Conservation (phyloP, 2,797 vertebrate species). For the Pseudochirops cupreus region DNA sequence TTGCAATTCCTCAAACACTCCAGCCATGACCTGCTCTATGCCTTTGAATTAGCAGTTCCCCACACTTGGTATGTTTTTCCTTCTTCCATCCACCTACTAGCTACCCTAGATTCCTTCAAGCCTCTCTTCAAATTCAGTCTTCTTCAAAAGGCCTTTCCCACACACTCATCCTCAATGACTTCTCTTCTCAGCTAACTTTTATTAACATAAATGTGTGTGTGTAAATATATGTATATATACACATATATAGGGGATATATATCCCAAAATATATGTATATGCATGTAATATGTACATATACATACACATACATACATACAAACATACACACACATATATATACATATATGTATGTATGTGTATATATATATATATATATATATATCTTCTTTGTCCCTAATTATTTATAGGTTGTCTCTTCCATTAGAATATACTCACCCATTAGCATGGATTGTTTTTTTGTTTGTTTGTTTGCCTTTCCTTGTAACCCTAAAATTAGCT, state of each 20-base stretch:
- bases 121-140: neutral
- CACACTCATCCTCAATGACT: neutral
- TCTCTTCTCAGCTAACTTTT: neutral
- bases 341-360: no score
- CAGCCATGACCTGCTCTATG: neutral
- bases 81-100: neutral
- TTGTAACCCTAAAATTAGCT: neutral
- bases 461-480: neutral
- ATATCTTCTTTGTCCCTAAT: neutral
- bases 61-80: neutral
- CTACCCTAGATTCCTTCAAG: neutral
- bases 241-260: neutral
- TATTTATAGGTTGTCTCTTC: neutral
- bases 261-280: neutral
- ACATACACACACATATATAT: no score
- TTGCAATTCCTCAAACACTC: neutral
- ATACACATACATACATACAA: neutral
- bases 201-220: neutral
- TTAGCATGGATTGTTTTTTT: neutral
- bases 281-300: no score
- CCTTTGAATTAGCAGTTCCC: neutral
- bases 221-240: neutral
- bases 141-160: neutral
- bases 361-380: neutral
- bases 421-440: neutral